These are phyloP conservation scores for Heterodera carotae DNA, from an alignment of 1,140 invertebrate species.

Conservation along the genomic window DNA sequence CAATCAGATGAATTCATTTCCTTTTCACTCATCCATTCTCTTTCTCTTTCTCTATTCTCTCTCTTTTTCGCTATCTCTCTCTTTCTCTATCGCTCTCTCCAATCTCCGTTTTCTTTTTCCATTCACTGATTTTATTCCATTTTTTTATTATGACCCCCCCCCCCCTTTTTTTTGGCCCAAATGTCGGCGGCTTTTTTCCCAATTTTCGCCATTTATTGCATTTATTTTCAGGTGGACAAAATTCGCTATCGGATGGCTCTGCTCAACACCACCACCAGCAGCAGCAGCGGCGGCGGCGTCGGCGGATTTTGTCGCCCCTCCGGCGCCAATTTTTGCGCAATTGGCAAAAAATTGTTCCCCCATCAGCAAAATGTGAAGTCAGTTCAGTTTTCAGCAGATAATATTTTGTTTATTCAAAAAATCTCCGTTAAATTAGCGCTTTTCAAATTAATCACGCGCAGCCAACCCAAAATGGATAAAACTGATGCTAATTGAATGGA, in stretches of 20 bases:
- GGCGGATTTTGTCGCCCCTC: not conserved
- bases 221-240: conserved; percentile 24
- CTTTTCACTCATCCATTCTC: not conserved
- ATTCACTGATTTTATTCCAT: too few species aligned
- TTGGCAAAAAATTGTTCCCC: not conserved
- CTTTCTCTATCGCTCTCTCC: too few species aligned
- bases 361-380: conserved; percentile 10
- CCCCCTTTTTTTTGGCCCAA: conserved; percentile 1
- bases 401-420: too few species aligned
- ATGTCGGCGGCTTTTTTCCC: too few species aligned
- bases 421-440: too few species aligned
- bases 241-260: conserved; percentile 25
- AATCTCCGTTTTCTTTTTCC: not conserved
- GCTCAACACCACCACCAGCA: conserved; percentile 9
- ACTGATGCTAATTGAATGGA: too few species aligned
- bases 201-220: not conserved
- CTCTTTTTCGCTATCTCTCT: too few species aligned
- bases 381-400: not conserved
- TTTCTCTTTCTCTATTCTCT: too few species aligned
- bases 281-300: too few species aligned
- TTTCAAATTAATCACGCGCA: not conserved
- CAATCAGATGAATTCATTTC: too few species aligned
- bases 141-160: too few species aligned
- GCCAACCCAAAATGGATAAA: too few species aligned
- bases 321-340: conserved; percentile 9